Base-by-base conservation (phyloP, 2,113 vertebrate genomes). In the Synodontis membranacea region DNA sequence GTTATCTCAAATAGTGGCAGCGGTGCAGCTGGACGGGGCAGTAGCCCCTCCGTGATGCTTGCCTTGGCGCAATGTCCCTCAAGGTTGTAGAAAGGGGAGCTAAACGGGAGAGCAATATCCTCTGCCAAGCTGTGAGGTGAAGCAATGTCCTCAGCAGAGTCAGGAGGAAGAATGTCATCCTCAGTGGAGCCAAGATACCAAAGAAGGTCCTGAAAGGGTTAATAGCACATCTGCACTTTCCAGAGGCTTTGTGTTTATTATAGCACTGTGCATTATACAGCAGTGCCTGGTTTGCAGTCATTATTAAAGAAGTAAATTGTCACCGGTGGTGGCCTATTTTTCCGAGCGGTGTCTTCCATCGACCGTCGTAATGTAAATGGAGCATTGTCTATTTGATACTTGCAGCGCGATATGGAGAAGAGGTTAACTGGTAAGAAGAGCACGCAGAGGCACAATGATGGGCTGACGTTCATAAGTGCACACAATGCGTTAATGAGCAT, bases 181-280 rank as follows among this genome's bases (percentile, higher is more conserved):
- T 52, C n/a, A 56, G 9, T 5, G 4, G 48, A 39, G 76, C 10
- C 76, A 28, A 10, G 48, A 79, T n/a, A 34, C 76, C 3, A 1
- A 74, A 42, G 39, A 46, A 46, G 46, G 42, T 46, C 76, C 76
- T 78, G n/a, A 23, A 37, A 17, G n/a, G n/a, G 17, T 79, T n/a
- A 79, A 34, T n/a, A 37, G 46, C 17, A 79, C 28, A 34, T 78
- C n/a, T 80, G 50, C 31, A 52, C n/a, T 50, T 78, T 76, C 72
- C 42, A 78, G 75, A 78, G n/a, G 48, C 28, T 78, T 52, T 52
- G 46, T 78, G n/a, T n/a, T 78, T 1, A 34, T 78, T 78, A 52
- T 78, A 78, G n/a, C 75, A 50, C 15, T 78, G 28, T 78, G 28
- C 14, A 78, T 31, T 50, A 78, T 78, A 52, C 3, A 78, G 25